phyloP scores from a whole-genome alignment of 2,888 invertebrate genomes.

The Osedax frankpressi region DNA sequence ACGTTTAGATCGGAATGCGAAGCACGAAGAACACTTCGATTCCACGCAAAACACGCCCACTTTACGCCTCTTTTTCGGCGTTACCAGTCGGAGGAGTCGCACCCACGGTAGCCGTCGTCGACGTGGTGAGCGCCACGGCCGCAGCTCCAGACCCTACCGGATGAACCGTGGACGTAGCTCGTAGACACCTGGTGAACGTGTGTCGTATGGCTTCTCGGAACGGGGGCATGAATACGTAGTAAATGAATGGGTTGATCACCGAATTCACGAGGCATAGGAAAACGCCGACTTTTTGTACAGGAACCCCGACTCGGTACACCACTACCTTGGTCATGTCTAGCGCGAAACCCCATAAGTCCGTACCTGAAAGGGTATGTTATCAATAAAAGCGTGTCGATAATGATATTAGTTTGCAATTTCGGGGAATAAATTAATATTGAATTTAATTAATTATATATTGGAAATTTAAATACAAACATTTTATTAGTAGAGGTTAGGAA shows the following conservation, averaged over 20 bases:
- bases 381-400: too few relatives aligned
- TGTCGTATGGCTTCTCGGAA: neutral
- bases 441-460: too few relatives aligned
- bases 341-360: neutral
- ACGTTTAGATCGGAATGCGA: too few relatives aligned
- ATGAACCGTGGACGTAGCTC: neutral
- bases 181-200: neutral
- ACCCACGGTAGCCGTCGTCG: neutral
- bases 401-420: too few relatives aligned
- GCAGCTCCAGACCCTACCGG: neutral
- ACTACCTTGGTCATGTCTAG: neutral
- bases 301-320: neutral
- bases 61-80: too few relatives aligned
- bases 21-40: too few relatives aligned
- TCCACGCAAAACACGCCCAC: too few relatives aligned
- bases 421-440: too few relatives aligned
- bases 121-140: neutral
- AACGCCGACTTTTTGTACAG: neutral
- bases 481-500: too few relatives aligned
- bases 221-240: neutral
- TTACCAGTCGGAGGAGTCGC: too few relatives aligned
- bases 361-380: too few relatives aligned
- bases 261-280: neutral
- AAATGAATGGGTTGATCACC: neutral
- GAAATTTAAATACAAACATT: too few relatives aligned